Conservation (phyloP, 2,888 invertebrate genomes). For the Magallana nippona region DNA sequence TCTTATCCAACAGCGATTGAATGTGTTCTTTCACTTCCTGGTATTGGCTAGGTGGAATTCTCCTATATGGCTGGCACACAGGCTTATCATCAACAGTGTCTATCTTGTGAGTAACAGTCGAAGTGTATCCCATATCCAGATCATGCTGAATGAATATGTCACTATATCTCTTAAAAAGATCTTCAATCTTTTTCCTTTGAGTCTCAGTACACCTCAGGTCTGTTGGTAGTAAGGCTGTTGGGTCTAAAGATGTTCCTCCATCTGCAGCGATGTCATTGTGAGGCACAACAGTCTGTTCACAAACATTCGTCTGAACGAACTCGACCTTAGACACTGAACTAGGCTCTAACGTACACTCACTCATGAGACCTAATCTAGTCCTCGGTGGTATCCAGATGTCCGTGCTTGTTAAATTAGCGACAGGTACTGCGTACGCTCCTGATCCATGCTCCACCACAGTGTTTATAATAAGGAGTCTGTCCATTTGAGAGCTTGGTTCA, state of each 20-base stretch:
- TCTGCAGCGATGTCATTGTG: constrained; percentile 10
- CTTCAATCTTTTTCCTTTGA: neutral
- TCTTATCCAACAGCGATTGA: constrained; percentile 33
- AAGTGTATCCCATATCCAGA: constrained; percentile 45
- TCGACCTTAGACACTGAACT: neutral
- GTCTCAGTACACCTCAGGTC: constrained; percentile 20
- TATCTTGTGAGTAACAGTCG: constrained; percentile 42
- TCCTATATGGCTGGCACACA: constrained; percentile 35
- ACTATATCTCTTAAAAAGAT: constrained; percentile 36
- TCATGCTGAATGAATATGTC: constrained; percentile 41
- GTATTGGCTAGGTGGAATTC: constrained; percentile 43
- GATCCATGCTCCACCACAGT: neutral
- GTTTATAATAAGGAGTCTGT: constrained; percentile 2
- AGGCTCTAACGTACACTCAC: neutral
- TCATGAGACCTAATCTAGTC: constrained; percentile 39
- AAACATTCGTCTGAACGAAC: constrained; percentile 21
- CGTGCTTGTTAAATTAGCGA: constrained; percentile 14
- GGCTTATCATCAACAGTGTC: constrained; percentile 36
- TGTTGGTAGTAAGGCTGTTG: neutral
- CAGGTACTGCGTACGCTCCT: neutral
- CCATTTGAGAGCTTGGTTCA: constrained; percentile 19
- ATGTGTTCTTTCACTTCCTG: constrained; percentile 45
- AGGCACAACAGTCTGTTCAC: constrained; percentile 33
- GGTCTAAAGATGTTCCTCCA: constrained; percentile 15
- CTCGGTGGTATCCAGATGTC: constrained; percentile 37